Evolutionary conservation across 2,113 vertebrate genomes (phyloP).

Genomic region (Pedetes capensis): DNA sequence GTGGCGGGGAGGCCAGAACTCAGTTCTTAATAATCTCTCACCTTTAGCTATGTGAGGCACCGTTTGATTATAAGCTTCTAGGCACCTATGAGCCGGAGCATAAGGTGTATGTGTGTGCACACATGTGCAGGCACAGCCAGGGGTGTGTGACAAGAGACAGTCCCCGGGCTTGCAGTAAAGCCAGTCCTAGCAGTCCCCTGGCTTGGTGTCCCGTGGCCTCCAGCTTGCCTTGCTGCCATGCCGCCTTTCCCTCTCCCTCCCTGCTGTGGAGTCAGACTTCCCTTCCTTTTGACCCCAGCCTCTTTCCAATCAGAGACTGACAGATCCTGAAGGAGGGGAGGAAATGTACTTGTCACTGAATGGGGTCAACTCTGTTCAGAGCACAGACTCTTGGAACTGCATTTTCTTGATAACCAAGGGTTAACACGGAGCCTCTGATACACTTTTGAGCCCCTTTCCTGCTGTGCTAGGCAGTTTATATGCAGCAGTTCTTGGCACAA

Average conservation of each 20-base stretch:
- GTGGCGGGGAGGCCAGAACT: not conserved
- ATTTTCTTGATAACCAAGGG: not conserved
- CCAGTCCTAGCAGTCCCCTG: not conserved
- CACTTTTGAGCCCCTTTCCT: not conserved
- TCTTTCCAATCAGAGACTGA: not conserved
- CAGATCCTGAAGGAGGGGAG: not conserved
- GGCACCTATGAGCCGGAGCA: rapidly evolving
- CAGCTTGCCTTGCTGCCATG: not conserved
- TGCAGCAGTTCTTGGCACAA: not conserved
- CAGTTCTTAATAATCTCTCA: not conserved
- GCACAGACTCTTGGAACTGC: not conserved
- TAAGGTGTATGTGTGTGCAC: too few relatives aligned
- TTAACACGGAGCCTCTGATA: not conserved
- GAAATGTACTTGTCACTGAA: not conserved
- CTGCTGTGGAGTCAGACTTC: not conserved
- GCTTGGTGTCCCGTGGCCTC: not conserved
- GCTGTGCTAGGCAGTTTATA: not conserved
- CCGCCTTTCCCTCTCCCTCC: not conserved
- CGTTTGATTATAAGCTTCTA: slow-evolving; percentile 51
- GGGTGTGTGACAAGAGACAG: not conserved
- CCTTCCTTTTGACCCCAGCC: not conserved
- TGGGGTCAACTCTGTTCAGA: not conserved
- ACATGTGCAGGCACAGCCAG: not conserved
- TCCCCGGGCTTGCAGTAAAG: rapidly evolving
- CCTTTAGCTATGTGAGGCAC: not conserved